A percentile compares a stretch with the other conserved stretches of the same genome.
Evolutionary conservation across 2,113 vertebrate genomes (phyloP).

Genomic region (Barnardius zonarius): DNA sequence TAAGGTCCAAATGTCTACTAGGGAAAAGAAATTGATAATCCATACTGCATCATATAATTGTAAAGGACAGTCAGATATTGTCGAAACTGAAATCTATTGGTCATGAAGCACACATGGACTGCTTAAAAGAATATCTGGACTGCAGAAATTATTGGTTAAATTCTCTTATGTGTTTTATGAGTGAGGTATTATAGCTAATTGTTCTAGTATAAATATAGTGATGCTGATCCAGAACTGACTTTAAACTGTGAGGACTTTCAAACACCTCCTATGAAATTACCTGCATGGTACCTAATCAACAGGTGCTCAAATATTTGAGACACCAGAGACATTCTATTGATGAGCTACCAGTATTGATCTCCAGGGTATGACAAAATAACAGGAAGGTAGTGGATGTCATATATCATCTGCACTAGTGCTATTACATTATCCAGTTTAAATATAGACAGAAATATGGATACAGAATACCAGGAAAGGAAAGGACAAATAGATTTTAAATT

Average conservation of each 20-base stretch:
- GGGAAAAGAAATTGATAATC: background rate
- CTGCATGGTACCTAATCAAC: background rate
- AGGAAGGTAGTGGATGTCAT: background rate
- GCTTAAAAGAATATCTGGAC: background rate
- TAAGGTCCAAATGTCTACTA: background rate
- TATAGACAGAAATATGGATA: background rate
- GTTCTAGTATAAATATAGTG: background rate
- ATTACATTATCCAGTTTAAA: background rate
- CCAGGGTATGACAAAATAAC: background rate
- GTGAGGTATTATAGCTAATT: background rate
- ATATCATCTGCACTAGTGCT: background rate
- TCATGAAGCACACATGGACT: background rate
- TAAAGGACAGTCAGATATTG: background rate
- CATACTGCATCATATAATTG: background rate
- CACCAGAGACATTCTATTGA: background rate
- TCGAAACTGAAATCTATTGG: background rate
- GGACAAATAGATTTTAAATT: background rate
- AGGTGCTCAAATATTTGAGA: background rate
- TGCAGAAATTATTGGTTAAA: background rate
- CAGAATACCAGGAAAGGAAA: background rate
- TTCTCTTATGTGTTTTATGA: background rate
- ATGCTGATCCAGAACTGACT: background rate
- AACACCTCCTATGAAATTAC: background rate
- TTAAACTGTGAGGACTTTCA: background rate
- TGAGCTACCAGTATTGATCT: background rate